Evolutionary conservation across 1,140 invertebrate species (phyloP).

Genomic region (Calycopis cecrops): DNA sequence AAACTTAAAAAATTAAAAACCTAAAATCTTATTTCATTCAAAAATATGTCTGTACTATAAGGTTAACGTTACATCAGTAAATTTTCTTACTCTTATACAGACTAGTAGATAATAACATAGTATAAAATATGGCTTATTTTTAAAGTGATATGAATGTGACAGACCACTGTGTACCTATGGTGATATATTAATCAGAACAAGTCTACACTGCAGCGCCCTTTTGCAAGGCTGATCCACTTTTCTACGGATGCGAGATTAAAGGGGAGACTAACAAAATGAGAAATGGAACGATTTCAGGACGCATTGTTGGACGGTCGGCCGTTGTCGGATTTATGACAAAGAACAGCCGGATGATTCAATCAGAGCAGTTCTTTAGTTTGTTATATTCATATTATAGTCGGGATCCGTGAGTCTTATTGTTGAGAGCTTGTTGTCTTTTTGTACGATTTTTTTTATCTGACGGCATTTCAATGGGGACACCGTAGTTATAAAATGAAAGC

Average conservation of each 20-base stretch:
- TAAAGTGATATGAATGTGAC: neutral
- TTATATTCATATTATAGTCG: conserved; percentile 65
- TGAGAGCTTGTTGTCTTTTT: conserved; percentile 48
- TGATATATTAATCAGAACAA: conserved; percentile 67
- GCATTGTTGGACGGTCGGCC: conserved; percentile 67
- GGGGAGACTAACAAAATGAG: conserved; percentile 74
- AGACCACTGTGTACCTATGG: conserved; percentile 28
- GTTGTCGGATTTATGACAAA: conserved; percentile 74
- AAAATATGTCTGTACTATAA: no score
- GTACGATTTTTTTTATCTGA: conserved; percentile 41
- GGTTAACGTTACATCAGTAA: no score
- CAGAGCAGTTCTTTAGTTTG: conserved; percentile 69
- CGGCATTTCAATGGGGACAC: conserved; percentile 20
- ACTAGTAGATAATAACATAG: no score
- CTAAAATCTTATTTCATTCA: no score
- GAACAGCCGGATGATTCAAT: conserved; percentile 72
- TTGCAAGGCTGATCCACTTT: conserved; percentile 72
- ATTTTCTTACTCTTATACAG: no score
- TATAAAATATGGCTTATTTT: no score
- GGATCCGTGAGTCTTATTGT: conserved; percentile 61
- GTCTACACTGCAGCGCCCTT: conserved; percentile 67
- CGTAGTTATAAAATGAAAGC: conserved; percentile 20
- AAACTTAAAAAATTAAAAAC: no score
- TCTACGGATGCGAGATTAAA: conserved; percentile 74
- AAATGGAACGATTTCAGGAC: conserved; percentile 73